Conservation (phyloP, 2,888 invertebrate species). For the Desoria tigrina region DNA sequence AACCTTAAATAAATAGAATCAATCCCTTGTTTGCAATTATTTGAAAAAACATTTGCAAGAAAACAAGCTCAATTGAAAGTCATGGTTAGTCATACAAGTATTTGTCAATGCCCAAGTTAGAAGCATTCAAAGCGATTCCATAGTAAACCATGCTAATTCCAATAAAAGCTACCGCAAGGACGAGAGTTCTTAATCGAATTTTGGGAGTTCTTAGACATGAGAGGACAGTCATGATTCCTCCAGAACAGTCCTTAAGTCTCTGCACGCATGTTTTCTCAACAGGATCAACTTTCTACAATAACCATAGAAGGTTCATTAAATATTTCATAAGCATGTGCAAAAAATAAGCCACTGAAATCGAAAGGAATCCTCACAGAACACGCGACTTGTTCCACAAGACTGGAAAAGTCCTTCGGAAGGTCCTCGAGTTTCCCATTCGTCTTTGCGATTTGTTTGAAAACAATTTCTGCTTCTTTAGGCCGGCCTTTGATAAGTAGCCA, state of each 20-base stretch:
- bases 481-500: slow-evolving; percentile 34
- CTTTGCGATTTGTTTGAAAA: slow-evolving; percentile 31
- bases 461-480: slow-evolving; percentile 25
- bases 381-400: slow-evolving; percentile 11
- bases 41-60: too few relatives aligned
- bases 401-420: slow-evolving; percentile 20
- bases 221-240: slow-evolving; percentile 16
- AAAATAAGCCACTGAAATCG: too few relatives aligned
- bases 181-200: slow-evolving; percentile 8
- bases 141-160: slow-evolving; percentile 31
- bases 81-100: slow-evolving; percentile 33
- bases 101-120: slow-evolving; percentile 18
- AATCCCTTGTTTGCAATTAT: too few relatives aligned
- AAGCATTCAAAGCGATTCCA: slow-evolving; percentile 27
- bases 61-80: too few relatives aligned
- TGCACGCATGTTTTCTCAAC: background rate
- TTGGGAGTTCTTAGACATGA: slow-evolving; percentile 15
- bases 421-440: slow-evolving; percentile 14
- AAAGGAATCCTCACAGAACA: background rate
- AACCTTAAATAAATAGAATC: slow-evolving; percentile 20
- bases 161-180: slow-evolving; percentile 2
- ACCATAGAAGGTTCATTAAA: too few relatives aligned
- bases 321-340: too few relatives aligned
- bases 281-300: background rate
- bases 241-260: background rate